Percentiles rank a stretch among this genome's conserved stretches.
phyloP scores from a whole-genome alignment of 2,113 vertebrate genomes.

The Diadophis punctatus region DNA sequence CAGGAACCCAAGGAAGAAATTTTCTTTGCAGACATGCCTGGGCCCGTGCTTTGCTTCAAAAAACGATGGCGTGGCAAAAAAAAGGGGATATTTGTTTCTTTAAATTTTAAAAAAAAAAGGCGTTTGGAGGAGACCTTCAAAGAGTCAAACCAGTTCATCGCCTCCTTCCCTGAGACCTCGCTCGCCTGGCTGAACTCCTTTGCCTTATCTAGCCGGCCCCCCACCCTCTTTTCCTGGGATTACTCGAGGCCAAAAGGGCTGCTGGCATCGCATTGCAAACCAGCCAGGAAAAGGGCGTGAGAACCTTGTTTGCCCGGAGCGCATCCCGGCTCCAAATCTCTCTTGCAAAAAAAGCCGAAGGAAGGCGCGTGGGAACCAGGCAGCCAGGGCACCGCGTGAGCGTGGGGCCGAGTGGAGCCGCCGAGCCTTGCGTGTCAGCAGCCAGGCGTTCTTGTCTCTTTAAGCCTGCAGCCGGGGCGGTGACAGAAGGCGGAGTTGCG shows the following conservation, averaged over 20 bases:
- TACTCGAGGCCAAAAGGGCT: background rate
- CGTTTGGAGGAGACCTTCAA: background rate
- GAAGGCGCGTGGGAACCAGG: background rate
- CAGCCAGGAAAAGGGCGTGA: background rate
- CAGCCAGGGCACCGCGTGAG: background rate
- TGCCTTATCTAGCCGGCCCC: background rate
- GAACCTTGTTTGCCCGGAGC: background rate
- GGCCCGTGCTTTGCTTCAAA: background rate
- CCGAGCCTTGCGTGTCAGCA: background rate
- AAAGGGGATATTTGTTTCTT: too few relatives aligned
- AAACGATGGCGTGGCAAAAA: background rate
- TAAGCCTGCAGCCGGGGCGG: background rate
- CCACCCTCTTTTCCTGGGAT: background rate
- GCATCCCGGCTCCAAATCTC: background rate
- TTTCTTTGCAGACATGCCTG: too few relatives aligned
- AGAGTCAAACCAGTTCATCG: background rate
- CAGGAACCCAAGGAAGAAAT: too few relatives aligned
- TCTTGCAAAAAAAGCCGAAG: background rate
- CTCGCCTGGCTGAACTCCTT: background rate
- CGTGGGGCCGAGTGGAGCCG: background rate
- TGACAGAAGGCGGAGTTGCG: background rate
- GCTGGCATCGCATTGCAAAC: background rate
- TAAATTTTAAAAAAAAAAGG: too few relatives aligned
- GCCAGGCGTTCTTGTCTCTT: background rate
- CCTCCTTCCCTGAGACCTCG: background rate